These are phyloP conservation scores for Cotesia typhae DNA, from an alignment of 1,140 invertebrate genomes.

Conservation along the genomic window DNA sequence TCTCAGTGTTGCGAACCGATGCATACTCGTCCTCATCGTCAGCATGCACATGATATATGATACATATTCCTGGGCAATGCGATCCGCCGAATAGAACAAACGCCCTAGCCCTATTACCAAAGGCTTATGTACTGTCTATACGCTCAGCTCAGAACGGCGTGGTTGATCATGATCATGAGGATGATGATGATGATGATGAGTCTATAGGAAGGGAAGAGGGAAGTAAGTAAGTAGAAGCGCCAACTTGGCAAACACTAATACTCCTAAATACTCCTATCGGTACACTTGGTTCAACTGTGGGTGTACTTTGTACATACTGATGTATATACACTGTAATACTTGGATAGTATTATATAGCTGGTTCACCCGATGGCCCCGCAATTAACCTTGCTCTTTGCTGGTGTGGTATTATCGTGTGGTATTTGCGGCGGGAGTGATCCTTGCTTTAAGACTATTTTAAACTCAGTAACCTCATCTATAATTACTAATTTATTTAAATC, in stretches of 20 bases:
- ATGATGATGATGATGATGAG: no score
- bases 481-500: background rate
- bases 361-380: slow-evolving; percentile 37
- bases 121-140: background rate
- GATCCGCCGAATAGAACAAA: background rate
- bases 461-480: background rate
- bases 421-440: slow-evolving; percentile 31
- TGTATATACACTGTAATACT: slow-evolving; percentile 34
- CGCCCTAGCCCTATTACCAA: no score
- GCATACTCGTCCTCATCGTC: slow-evolving; percentile 5
- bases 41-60: no score
- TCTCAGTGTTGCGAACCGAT: background rate
- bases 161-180: background rate
- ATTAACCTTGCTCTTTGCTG: slow-evolving; percentile 42
- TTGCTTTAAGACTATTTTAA: slow-evolving; percentile 17
- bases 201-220: background rate
- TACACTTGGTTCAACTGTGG: slow-evolving; percentile 2
- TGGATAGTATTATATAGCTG: slow-evolving; percentile 21
- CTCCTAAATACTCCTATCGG: no score
- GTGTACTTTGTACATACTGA: background rate
- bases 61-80: slow-evolving; percentile 9
- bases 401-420: slow-evolving; percentile 20
- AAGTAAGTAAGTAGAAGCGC: slow-evolving; percentile 19
- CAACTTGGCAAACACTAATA: background rate
- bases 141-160: background rate